Evolutionary conservation across 2,797 vertebrate genomes (phyloP).

Genomic region (Mormyrus proboscirostris): DNA sequence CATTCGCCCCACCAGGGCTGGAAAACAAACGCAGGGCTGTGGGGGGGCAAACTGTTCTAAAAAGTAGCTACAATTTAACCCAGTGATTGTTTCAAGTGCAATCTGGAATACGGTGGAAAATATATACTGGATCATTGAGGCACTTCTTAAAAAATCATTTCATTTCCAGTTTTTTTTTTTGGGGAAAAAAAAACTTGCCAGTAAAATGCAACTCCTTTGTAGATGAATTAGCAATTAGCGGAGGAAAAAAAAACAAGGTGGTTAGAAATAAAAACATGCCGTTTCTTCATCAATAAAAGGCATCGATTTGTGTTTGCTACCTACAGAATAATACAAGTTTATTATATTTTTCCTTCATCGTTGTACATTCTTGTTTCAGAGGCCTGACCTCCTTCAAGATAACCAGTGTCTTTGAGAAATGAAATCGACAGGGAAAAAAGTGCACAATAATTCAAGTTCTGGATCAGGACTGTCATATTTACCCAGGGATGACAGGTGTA

Average conservation of each 20-base stretch:
- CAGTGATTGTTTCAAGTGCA: conserved; percentile 40
- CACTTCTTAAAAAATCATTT: conserved; percentile 64
- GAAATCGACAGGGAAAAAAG: conserved; percentile 45
- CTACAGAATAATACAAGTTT: conserved; percentile 65
- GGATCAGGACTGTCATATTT: conserved; percentile 48
- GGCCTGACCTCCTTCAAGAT: conserved; percentile 52
- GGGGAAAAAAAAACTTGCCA: conserved; percentile 42
- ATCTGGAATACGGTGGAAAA: conserved; percentile 44
- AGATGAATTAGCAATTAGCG: conserved; percentile 24
- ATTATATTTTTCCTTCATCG: conserved; percentile 44
- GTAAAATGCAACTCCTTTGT: conserved; percentile 52
- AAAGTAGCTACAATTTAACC: conserved; percentile 14
- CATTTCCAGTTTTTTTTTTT: conserved; percentile 46
- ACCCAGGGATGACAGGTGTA: conserved; percentile 54
- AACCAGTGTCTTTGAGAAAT: conserved; percentile 42
- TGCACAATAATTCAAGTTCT: conserved; percentile 56
- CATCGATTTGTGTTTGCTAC: conserved; percentile 66
- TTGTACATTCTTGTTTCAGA: conserved; percentile 70
- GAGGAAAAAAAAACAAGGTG: conserved; percentile 18
- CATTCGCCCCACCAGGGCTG: neutral
- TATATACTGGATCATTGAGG: conserved; percentile 60
- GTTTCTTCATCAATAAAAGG: conserved; percentile 71
- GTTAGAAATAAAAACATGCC: conserved; percentile 60
- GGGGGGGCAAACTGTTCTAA: neutral
- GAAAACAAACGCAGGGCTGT: conserved; percentile 5